phyloP scores from a whole-genome alignment of 2,113 vertebrate species.

The Halichoeres trimaculatus region DNA sequence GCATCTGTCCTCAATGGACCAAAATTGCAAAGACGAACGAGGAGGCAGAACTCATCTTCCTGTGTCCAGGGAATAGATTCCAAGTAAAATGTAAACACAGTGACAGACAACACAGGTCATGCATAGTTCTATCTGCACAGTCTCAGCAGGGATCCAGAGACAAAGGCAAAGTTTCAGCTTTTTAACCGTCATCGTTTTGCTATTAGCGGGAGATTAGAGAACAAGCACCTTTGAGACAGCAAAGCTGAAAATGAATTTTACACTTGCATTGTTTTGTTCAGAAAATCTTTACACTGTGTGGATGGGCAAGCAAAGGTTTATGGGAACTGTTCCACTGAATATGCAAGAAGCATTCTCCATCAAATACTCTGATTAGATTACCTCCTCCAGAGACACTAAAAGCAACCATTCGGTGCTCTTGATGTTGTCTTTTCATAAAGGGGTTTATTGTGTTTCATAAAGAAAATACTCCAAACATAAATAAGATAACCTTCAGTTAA shows the following conservation, averaged over 20 bases:
- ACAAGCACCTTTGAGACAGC: conserved; percentile 29
- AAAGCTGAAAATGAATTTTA: conserved; percentile 36
- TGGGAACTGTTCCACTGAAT: conserved; percentile 38
- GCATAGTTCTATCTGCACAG: conserved; percentile 28
- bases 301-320: conserved; percentile 35
- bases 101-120: conserved; percentile 34
- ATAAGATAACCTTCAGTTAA: not conserved
- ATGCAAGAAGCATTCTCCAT: conserved; percentile 33
- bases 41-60: conserved; percentile 44
- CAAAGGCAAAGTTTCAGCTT: conserved; percentile 26
- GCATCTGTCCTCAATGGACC: conserved; percentile 27
- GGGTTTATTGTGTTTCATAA: not conserved
- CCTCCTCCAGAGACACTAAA: conserved; percentile 27
- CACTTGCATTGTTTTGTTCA: conserved; percentile 35
- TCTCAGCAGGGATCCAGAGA: conserved; percentile 15
- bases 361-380: conserved; percentile 56
- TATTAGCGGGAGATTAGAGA: conserved; percentile 29
- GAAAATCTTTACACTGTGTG: conserved; percentile 42
- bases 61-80: conserved; percentile 46
- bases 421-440: not conserved
- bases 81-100: conserved; percentile 46
- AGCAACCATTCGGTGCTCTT: conserved; percentile 28
- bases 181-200: conserved; percentile 41
- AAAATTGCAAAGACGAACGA: conserved; percentile 51
- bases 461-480: conserved; percentile 1